A percentile compares a stretch with the other conserved stretches of the same genome.
Evolutionary conservation across 2,797 vertebrate genomes (phyloP).

Genomic region (Muscicapa comitata): DNA sequence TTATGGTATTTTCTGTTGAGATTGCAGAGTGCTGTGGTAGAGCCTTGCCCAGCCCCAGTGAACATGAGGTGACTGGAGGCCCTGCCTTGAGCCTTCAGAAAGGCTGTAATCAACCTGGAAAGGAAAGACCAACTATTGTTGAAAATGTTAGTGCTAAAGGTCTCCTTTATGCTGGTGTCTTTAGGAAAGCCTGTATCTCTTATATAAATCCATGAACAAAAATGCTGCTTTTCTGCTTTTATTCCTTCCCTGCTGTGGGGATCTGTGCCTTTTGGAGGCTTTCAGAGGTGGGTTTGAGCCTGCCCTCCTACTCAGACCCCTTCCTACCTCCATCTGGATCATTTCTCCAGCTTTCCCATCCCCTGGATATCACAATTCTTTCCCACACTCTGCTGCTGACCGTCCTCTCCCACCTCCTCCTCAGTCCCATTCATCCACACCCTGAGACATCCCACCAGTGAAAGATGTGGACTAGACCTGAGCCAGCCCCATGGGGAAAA

Average conservation of each 20-base stretch:
- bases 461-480: background rate
- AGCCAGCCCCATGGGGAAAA: background rate
- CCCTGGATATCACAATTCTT: accelerated
- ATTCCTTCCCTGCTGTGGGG: background rate
- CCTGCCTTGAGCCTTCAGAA: constrained; percentile 11
- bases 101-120: background rate
- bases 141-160: constrained; percentile 32
- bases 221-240: background rate
- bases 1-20: background rate
- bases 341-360: background rate
- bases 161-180: background rate
- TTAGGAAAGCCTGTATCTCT: background rate
- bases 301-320: background rate
- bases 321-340: background rate
- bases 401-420: background rate
- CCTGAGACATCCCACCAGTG: background rate
- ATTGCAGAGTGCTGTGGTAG: background rate
- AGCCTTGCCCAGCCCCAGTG: background rate
- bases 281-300: background rate
- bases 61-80: background rate
- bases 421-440: background rate
- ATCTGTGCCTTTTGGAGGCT: background rate
- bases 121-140: background rate
- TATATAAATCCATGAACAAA: background rate
- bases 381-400: background rate